Evolutionary conservation across 30 jellyfish, hydroid and myxozoan genomes (phyloP).

Genomic region (Turritopsis rubra): DNA sequence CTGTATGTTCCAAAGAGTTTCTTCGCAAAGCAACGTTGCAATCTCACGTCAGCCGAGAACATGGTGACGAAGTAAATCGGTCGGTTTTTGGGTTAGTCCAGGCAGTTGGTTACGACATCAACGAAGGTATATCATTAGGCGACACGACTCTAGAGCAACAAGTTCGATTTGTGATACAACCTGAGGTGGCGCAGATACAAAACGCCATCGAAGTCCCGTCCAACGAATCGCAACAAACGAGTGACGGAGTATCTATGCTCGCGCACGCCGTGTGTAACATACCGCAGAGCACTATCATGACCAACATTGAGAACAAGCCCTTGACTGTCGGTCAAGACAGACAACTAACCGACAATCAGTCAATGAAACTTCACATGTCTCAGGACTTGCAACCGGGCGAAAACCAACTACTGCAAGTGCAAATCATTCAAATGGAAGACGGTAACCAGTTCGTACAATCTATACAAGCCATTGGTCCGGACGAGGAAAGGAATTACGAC

Average conservation of each 20-base stretch:
- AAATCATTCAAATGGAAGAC: constrained; percentile 31
- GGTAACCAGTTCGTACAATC: constrained; percentile 44
- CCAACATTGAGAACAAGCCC: constrained; percentile 3
- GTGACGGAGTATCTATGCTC: constrained; percentile 13
- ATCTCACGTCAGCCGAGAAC: constrained; percentile 35
- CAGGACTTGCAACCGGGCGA: constrained; percentile 38
- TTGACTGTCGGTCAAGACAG: not conserved
- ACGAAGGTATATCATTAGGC: constrained; percentile 27
- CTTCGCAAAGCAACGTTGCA: constrained; percentile 32
- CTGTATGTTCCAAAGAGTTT: constrained; percentile 20
- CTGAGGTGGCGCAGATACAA: not conserved
- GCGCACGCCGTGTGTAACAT: not conserved
- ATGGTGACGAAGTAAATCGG: constrained; percentile 9
- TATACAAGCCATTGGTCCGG: constrained; percentile 23
- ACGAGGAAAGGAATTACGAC: not conserved
- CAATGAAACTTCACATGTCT: not conserved
- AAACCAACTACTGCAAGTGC: constrained; percentile 35
- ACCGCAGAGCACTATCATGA: not conserved
- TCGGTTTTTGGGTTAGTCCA: constrained; percentile 29
- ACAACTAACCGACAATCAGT: not conserved
- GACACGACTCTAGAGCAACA: constrained; percentile 8
- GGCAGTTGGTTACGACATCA: constrained; percentile 7
- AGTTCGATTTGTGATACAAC: constrained; percentile 29
- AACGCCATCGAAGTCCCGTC: constrained; percentile 12
- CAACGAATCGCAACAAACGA: not conserved